These are phyloP conservation scores for Spatulosminthurus flaviceps DNA, from an alignment of 2,888 invertebrate genomes.

Conservation along the genomic window DNA sequence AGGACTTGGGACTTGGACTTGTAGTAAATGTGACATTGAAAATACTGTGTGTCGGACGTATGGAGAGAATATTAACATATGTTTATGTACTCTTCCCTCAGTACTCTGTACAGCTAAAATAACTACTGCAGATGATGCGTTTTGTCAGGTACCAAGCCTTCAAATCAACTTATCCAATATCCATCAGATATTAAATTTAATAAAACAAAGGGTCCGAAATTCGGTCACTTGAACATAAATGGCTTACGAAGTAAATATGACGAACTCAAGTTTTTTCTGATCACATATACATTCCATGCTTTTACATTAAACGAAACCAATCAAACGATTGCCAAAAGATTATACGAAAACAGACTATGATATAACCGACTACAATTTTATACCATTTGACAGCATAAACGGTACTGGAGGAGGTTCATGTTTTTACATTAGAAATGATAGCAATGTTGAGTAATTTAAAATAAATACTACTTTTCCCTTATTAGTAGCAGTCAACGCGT, in stretches of 20 bases:
- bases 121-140: too few relatives aligned
- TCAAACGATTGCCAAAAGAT: not conserved
- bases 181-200: conserved; percentile 1
- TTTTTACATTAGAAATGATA: conserved; percentile 15
- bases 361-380: not conserved
- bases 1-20: too few relatives aligned
- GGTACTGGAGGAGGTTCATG: not conserved
- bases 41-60: too few relatives aligned
- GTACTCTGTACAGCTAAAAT: too few relatives aligned
- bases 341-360: not conserved
- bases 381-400: not conserved
- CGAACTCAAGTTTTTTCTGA: not conserved
- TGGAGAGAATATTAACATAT: too few relatives aligned
- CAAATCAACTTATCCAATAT: too few relatives aligned
- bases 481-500: conserved; percentile 10
- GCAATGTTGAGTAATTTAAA: not conserved
- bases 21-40: too few relatives aligned
- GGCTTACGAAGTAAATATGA: not conserved
- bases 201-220: not conserved
- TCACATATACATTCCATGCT: not conserved
- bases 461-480: not conserved
- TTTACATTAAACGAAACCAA: conserved; percentile 6
- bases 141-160: too few relatives aligned
- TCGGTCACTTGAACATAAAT: conserved; percentile 18
- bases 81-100: too few relatives aligned